Evolutionary conservation across 2,113 vertebrate genomes (phyloP).

Genomic region (Merops nubicus): DNA sequence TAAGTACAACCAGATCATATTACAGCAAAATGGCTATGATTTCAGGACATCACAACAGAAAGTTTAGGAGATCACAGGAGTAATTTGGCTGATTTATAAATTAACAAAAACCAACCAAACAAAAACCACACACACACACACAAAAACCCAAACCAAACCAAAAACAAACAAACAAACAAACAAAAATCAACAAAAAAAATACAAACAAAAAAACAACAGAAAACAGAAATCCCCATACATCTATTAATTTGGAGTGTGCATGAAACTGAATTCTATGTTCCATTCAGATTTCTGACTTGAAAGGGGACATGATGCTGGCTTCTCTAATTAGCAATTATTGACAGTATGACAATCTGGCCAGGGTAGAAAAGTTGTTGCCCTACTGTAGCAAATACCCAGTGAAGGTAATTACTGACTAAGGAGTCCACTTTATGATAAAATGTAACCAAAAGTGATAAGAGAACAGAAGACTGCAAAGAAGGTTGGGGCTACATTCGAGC

Average conservation of each 20-base stretch:
- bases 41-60: neutral
- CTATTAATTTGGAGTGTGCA: neutral
- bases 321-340: neutral
- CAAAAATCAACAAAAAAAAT: too few species aligned
- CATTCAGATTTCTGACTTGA: neutral
- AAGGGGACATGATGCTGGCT: neutral
- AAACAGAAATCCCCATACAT: too few species aligned
- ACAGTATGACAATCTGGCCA: neutral
- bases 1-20: neutral
- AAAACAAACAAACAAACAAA: too few species aligned
- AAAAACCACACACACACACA: too few species aligned
- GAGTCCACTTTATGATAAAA: neutral
- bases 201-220: too few species aligned
- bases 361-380: neutral
- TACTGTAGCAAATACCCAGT: neutral
- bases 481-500: neutral
- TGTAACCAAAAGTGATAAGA: neutral
- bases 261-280: neutral
- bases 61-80: neutral
- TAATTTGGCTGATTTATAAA: constrained; percentile 6
- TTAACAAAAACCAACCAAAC: too few species aligned
- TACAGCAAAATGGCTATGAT: neutral
- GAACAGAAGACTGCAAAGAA: neutral
- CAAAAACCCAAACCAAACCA: too few species aligned
- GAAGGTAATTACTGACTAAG: neutral